These are phyloP conservation scores for Proctacanthus coquilletti DNA, from an alignment of 1,140 invertebrate species.

Conservation along the genomic window DNA sequence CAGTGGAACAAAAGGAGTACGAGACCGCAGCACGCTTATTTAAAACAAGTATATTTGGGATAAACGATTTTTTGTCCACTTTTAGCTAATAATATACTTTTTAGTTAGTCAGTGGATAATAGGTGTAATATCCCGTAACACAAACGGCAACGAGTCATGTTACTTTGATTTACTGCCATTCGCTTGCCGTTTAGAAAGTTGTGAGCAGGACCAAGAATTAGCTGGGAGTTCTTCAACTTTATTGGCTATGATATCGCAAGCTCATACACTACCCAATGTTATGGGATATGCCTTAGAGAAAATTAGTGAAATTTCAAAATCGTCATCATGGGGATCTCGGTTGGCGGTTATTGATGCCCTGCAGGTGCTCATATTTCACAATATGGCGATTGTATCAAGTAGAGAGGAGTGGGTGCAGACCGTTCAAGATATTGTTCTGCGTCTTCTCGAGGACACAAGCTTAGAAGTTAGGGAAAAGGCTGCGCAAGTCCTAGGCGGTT, in stretches of 20 bases:
- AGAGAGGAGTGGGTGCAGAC: slow-evolving; percentile 35
- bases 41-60: slow-evolving; percentile 28
- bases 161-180: slow-evolving; percentile 48
- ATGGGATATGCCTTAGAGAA: slow-evolving; percentile 35
- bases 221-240: slow-evolving; percentile 46
- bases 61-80: background rate
- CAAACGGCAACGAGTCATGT: slow-evolving; percentile 33
- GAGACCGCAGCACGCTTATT: slow-evolving; percentile 19
- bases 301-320: slow-evolving; percentile 32
- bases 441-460: slow-evolving; percentile 48
- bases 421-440: slow-evolving; percentile 43
- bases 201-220: slow-evolving; percentile 68
- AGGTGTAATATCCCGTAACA: slow-evolving; percentile 32
- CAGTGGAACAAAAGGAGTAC: background rate
- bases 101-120: slow-evolving; percentile 39
- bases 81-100: slow-evolving; percentile 9
- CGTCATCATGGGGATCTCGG: slow-evolving; percentile 63
- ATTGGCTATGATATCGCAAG: slow-evolving; percentile 46
- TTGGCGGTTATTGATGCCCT: slow-evolving; percentile 56
- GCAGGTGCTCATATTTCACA: slow-evolving; percentile 70
- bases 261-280: slow-evolving; percentile 34
- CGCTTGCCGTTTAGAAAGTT: slow-evolving; percentile 58
- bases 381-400: slow-evolving; percentile 56
- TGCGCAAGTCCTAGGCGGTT: slow-evolving; percentile 63
- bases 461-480: slow-evolving; percentile 69